Conservation (phyloP, 2,797 vertebrate genomes). For the Manis crassicaudata region DNA sequence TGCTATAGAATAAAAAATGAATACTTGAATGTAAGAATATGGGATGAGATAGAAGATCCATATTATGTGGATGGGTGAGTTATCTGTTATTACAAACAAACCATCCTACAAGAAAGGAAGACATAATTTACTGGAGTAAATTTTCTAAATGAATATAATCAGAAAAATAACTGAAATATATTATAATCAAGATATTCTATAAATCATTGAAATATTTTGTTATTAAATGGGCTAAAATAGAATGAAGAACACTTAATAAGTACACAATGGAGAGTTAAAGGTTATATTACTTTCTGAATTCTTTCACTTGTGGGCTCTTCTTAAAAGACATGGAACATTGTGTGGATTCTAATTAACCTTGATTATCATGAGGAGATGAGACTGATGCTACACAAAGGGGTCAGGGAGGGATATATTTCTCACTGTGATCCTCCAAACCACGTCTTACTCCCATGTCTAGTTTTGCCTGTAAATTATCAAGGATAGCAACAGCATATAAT, state of each 20-base stretch:
- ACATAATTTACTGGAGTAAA: neutral
- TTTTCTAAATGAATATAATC: neutral
- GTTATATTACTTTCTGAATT: neutral
- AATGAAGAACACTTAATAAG: neutral
- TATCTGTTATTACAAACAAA: neutral
- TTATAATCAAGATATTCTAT: neutral
- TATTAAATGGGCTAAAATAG: neutral
- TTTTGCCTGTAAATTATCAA: neutral
- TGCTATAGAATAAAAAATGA: neutral
- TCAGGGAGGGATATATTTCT: neutral
- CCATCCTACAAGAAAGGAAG: neutral
- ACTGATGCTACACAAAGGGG: neutral
- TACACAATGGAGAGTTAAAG: neutral
- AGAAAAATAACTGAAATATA: neutral
- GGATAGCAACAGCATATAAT: neutral
- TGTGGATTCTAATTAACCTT: neutral
- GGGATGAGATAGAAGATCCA: neutral
- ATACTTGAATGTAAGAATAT: neutral
- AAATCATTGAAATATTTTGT: neutral
- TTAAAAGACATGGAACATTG: neutral
- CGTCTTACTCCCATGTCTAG: neutral
- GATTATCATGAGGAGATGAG: neutral
- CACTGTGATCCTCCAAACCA: neutral
- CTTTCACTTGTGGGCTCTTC: neutral
- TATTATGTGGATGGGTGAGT: neutral